These are phyloP conservation scores for Syrista parreyssii DNA, from an alignment of 2,888 invertebrate genomes.

Conservation along the genomic window DNA sequence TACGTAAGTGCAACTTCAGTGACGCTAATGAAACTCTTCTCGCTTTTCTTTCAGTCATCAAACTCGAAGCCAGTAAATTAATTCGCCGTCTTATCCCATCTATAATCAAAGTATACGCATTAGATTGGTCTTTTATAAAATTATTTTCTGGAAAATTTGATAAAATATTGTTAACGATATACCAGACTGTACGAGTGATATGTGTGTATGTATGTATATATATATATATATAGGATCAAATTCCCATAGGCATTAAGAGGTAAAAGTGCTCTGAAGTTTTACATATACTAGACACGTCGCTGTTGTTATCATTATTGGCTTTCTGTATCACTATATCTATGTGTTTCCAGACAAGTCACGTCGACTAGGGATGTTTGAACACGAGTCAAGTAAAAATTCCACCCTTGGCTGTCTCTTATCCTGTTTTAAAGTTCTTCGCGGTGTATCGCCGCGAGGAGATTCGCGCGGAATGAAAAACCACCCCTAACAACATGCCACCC, in stretches of 20 bases:
- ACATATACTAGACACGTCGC: too few species aligned
- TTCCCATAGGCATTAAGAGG: not conserved
- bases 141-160: not conserved
- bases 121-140: too few species aligned
- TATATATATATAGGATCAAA: not conserved
- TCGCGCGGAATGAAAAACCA: not conserved
- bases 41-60: not conserved
- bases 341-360: not conserved
- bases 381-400: not conserved
- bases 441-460: not conserved
- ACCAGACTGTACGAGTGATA: too few species aligned
- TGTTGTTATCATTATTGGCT: not conserved
- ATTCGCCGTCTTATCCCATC: not conserved
- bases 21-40: not conserved
- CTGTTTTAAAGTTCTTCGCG: not conserved
- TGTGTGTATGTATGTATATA: too few species aligned
- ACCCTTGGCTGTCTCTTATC: not conserved
- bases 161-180: not conserved
- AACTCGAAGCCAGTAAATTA: not conserved
- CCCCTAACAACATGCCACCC: not conserved
- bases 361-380: not conserved
- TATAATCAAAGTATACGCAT: not conserved
- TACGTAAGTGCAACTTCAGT: not conserved
- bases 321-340: not conserved
- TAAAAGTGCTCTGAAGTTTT: too few species aligned